Evolutionary conservation across 1,140 invertebrate species (phyloP), one percentile per base, ranked within the genome.

Genomic region (Drepana arcuata): DNA sequence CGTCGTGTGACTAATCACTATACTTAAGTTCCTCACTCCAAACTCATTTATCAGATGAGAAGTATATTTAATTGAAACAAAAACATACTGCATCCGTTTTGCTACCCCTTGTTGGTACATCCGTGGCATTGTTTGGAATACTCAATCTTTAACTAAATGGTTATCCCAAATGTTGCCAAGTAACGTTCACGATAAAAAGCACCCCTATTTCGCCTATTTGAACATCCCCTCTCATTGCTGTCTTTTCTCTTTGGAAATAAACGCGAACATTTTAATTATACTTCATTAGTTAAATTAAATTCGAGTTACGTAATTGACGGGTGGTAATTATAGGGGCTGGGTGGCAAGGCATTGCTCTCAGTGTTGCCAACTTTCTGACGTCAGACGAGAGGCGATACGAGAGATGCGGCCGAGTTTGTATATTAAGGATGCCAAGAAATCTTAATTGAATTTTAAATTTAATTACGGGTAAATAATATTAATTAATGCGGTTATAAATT

Each of bases 221-320:
- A n/a, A n/a, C n/a, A n/a, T n/a, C n/a, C n/a, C n/a, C n/a, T n/a
- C n/a, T n/a, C n/a, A n/a, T n/a, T n/a, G n/a, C n/a, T n/a, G n/a
- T n/a, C n/a, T n/a, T n/a, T n/a, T n/a, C n/a, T n/a, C n/a, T 33
- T 41, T 57, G 28, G 53, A 71, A 71, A 72, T 69, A 75, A 72
- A 67, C 59, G 69, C 55, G 59, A 68, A 73, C 77, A 78, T 79
- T 82, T 79, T 82, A 82, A 82, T 82, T 78, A 82, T 53, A 60
- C 70, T 79, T 79, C 78, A 82, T 82, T 82, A 79, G 66, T 64
- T 62, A 72, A 77, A 82, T 82, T 82, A 75, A 82, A 81, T 77
- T 81, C 71, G 60, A 71, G 74, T 58, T 63, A 57, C 50, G 69
- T 79, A 81, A 82, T 79, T 77, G 73, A 79, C 70, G 68, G 62